Evolutionary conservation across 1,140 invertebrate species (phyloP).

Genomic region (Lasioglossum baleicum): DNA sequence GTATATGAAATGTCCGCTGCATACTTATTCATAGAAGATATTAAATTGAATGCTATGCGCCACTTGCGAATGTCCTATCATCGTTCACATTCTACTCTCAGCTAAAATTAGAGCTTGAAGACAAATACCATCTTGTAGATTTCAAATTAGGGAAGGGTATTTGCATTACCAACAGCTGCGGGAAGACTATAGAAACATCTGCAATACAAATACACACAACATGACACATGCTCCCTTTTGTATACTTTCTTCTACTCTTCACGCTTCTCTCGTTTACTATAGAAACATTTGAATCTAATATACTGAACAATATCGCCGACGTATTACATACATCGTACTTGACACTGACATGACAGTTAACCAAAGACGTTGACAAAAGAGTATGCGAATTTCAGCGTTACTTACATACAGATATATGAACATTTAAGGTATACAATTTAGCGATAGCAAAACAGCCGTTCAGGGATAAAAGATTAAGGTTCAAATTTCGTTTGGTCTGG

Average conservation of each 20-base stretch:
- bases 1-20: constrained; percentile 10
- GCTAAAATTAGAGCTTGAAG: constrained; percentile 62
- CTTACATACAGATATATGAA: not conserved
- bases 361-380: not conserved
- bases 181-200: constrained; percentile 64
- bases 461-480: not conserved
- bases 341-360: not conserved
- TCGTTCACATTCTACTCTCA: constrained; percentile 62
- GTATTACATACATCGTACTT: not conserved
- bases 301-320: not conserved
- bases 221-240: not conserved
- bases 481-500: constrained; percentile 7
- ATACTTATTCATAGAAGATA: constrained; percentile 57
- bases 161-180: constrained; percentile 59
- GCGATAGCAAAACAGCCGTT: not conserved
- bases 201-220: constrained; percentile 45
- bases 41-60: constrained; percentile 38
- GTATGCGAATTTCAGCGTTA: not conserved
- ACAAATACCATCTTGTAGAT: constrained; percentile 56
- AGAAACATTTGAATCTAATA: not conserved
- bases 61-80: constrained; percentile 33
- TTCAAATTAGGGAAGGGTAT: constrained; percentile 52
- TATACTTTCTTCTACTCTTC: not conserved
- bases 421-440: not conserved
- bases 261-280: not conserved